Conservation (phyloP, 1,140 invertebrate genomes). For the Nixonia krombeini region DNA sequence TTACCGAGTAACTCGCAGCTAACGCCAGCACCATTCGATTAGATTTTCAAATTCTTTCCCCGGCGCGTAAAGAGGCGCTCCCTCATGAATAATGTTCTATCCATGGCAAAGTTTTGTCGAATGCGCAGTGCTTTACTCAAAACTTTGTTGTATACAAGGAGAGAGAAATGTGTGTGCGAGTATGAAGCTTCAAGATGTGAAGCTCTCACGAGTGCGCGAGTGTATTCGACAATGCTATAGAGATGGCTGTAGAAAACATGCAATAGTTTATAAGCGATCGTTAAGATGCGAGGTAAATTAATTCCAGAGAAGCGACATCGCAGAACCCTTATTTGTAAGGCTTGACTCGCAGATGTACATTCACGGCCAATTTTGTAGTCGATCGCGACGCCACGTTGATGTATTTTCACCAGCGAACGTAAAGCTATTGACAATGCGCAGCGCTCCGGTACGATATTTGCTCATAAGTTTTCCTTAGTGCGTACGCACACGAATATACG, state of each 20-base stretch:
- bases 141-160: conserved; percentile 6
- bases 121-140: conserved; percentile 1
- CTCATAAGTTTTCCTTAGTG: too few species aligned
- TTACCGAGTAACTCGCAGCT: not conserved
- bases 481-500: too few species aligned
- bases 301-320: not conserved
- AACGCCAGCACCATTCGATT: not conserved
- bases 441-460: too few species aligned
- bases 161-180: conserved; percentile 1
- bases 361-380: too few species aligned
- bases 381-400: too few species aligned
- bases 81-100: conserved; percentile 5
- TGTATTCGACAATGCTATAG: conserved; percentile 64
- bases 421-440: too few species aligned
- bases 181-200: conserved; percentile 58
- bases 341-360: too few species aligned
- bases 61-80: not conserved
- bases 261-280: conserved; percentile 1
- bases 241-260: conserved; percentile 47
- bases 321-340: not conserved
- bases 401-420: too few species aligned
- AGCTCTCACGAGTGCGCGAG: conserved; percentile 57
- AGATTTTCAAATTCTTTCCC: conserved; percentile 5
- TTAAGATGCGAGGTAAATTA: conserved; percentile 1
- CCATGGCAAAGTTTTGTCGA: conserved; percentile 9